Base-by-base conservation (phyloP, 92 coral and sea anemone genomes). In the Epizoanthus illoricatus region DNA sequence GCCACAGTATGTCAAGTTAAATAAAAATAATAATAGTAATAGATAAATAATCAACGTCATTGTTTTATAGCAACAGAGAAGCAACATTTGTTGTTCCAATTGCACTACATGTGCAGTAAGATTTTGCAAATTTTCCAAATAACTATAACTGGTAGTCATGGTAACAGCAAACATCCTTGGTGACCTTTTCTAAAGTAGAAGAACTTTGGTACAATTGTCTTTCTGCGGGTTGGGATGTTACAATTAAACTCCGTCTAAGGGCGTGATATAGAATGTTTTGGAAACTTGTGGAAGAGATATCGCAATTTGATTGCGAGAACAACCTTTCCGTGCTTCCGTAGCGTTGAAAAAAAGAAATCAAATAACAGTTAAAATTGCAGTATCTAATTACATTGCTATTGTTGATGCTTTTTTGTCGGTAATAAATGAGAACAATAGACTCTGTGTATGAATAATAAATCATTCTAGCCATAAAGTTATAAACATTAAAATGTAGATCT, bases 201-300 rank as follows among this genome's bases (percentile, higher is more conserved):
- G 52, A 11, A 23, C 18, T 57, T 24, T 67, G 36, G 47, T 17
- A 33, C 49, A 57, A 24, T 57, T 57, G 36, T 24, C 49, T 74
- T 55, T 8, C 16, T 74, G 17, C 8, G 17, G 17, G 59, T 12
- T 21, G 66, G 65, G 49, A 18, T 28, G 16, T 55, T 74, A 55
- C 57, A 55, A 40, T 7, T 16, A 7, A 74, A 57, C 80, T 65
- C 59, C 49, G 5, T 74, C 54, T 74, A 55, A 74, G 43, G 65
- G 59, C 12, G 56, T 11, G 56, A 52, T 16, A n/a, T 24, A 52
- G 17, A 49, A 63, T 74, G 63, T 28, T 74, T 70, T 74, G 13
- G 75, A 52, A 43, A 71, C 76, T 68, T 36, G 45, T 33, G 42
- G 28, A 68, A 39, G 45, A 13, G 17, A 8, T 16, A 68, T 39